phyloP scores from a whole-genome alignment of 2,113 vertebrate genomes.

The Hystrix brachyura region DNA sequence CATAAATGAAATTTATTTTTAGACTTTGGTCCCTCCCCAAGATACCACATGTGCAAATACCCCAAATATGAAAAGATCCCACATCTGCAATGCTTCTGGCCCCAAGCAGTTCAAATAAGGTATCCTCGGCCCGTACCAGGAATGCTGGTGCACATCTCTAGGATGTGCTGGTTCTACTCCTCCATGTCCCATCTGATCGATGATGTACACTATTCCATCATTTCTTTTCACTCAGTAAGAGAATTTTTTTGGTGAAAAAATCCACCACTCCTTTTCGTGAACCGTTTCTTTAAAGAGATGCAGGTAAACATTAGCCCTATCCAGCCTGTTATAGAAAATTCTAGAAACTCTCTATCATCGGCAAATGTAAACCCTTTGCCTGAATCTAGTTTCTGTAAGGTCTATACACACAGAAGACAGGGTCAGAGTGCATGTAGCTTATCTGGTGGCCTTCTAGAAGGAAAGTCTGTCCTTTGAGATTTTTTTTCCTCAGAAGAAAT shows the following conservation, averaged over 20 bases:
- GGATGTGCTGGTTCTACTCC: neutral
- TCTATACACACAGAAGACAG: neutral
- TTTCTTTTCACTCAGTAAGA: neutral
- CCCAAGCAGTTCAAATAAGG: neutral
- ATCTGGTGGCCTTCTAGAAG: neutral
- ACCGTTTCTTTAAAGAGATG: slow-evolving; percentile 30
- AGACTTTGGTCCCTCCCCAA: neutral
- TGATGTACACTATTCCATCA: neutral
- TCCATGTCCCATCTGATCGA: neutral
- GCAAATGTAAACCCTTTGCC: neutral
- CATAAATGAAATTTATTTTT: neutral
- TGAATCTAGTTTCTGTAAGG: neutral
- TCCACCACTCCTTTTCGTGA: neutral
- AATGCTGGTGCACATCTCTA: neutral
- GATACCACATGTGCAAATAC: neutral
- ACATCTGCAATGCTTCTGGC: neutral
- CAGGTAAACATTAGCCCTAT: neutral
- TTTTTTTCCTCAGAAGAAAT: slow-evolving; percentile 58
- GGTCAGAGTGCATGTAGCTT: neutral
- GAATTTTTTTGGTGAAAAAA: slow-evolving; percentile 17
- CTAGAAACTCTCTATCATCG: neutral
- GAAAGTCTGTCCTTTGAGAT: neutral
- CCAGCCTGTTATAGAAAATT: neutral
- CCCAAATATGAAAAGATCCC: neutral
- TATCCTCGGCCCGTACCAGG: neutral